Evolutionary conservation across 2,797 vertebrate genomes (phyloP), one percentile per base, ranked within the genome.

Genomic region (Periparus ater): DNA sequence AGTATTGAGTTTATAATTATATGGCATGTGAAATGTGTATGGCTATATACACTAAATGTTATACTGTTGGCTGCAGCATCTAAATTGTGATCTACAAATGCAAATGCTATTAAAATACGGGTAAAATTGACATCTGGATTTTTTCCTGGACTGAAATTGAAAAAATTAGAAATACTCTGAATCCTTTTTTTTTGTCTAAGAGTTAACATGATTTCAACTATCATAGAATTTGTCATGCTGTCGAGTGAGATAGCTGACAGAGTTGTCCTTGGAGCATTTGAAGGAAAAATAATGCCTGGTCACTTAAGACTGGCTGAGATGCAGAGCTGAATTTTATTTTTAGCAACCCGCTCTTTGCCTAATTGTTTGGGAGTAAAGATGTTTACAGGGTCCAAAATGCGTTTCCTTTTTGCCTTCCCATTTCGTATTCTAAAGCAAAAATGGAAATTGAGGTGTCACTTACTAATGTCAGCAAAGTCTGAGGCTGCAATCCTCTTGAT

Each of bases 381-480:
- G 5, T 38, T 54, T 55, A 13, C 5, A 6, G 36, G 6, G 4
- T 32, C 29, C 29, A 58, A 55, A 44, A 18, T 3, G 27, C 3
- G 2, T 36, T 84, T 85, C 42, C 10, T 0, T 74, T 10, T 44
- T 68, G 27, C 61, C 25, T 60, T 76, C 23, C 6, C 10, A 17
- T 9, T 45, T 89, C 0, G 3, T 34, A 2, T 42, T 50, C 13
- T 72, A 18, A 30, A 68, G 6, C 4, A n/a, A 34, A 34, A 83
- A 19, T 40, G 17, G 36, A 40, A 50, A 16, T 57, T 25, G 57
- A 79, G 95, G 38, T 11, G 9, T 66, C 94, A 98, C 99, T 98
- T 96, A 99, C 99, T 96, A 7, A 99, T 98, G 79, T 99, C 98
- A 29, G 98, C 97, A 63, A 99, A 99, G 94, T 99, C 99, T 58